Percentiles rank a stretch among this genome's conserved stretches.
These are phyloP conservation scores for Lycodopsis pacificus DNA, from an alignment of 2,797 vertebrate genomes.

Conservation along the genomic window DNA sequence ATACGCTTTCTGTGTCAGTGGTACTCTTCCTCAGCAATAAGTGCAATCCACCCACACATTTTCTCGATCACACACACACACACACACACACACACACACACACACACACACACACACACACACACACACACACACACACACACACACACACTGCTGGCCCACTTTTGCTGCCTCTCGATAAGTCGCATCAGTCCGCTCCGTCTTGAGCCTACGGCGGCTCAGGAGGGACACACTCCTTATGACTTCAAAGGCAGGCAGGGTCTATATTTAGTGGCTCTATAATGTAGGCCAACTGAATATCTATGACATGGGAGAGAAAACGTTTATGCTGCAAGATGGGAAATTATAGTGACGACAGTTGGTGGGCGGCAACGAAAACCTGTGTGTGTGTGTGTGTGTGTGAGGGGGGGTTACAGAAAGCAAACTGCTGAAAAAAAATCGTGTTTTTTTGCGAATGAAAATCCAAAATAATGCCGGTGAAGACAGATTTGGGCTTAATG, in stretches of 20 bases:
- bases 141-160: conserved; percentile 43
- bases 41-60: conserved; percentile 37
- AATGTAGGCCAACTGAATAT: conserved; percentile 70
- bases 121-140: neutral
- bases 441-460: neutral
- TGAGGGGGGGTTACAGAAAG: neutral
- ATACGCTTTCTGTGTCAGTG: conserved; percentile 69
- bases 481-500: neutral
- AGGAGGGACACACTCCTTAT: conserved; percentile 47
- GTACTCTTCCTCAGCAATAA: conserved; percentile 60
- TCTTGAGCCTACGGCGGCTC: conserved; percentile 54
- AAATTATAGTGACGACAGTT: neutral
- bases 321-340: conserved; percentile 22
- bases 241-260: conserved; percentile 57
- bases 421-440: neutral
- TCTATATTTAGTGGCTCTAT: conserved; percentile 56
- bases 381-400: neutral
- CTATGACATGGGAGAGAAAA: conserved; percentile 31
- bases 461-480: neutral
- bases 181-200: conserved; percentile 17
- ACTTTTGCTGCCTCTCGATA: conserved; percentile 54
- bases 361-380: neutral
- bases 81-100: neutral
- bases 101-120: neutral
- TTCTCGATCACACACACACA: neutral